Conservation (phyloP, 2,888 invertebrate genomes). For the Augiades crinisus region DNA sequence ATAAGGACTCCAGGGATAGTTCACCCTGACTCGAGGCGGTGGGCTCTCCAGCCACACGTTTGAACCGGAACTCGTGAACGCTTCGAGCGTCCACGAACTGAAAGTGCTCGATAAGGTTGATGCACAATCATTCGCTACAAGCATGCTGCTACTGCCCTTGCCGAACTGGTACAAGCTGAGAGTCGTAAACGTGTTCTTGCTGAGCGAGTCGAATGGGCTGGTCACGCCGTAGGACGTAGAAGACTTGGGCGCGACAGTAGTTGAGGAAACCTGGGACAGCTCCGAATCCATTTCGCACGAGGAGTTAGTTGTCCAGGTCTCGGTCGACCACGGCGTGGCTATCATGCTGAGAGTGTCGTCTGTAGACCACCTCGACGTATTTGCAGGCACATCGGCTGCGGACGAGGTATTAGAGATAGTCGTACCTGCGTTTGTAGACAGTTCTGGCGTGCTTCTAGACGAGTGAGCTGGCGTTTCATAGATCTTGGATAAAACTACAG, state of each 20-base stretch:
- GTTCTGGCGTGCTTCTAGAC: constrained; percentile 26
- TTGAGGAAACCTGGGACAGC: constrained; percentile 3
- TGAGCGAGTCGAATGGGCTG: constrained; percentile 3
- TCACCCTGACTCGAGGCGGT: no score
- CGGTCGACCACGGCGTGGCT: constrained; percentile 52
- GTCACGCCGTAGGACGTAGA: constrained; percentile 36
- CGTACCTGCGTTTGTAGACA: not conserved
- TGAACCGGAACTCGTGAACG: constrained; percentile 41
- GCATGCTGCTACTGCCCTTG: not conserved
- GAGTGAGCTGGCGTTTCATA: not conserved
- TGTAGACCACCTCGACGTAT: constrained; percentile 7
- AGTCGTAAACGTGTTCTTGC: constrained; percentile 16
- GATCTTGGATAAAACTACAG: not conserved
- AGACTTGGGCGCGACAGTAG: constrained; percentile 35
- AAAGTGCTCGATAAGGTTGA: constrained; percentile 28
- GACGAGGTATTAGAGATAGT: no score
- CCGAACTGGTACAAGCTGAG: not conserved
- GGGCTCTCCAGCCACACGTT: no score
- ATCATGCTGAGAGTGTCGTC: constrained; percentile 53
- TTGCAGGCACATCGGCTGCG: no score
- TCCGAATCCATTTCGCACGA: not conserved
- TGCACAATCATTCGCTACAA: not conserved
- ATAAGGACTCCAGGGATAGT: constrained; percentile 47
- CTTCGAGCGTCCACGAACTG: constrained; percentile 50
- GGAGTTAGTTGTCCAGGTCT: constrained; percentile 37